phyloP scores from a whole-genome alignment of 92 coral and sea anemone genomes.

The Virgularia gustaviana region DNA sequence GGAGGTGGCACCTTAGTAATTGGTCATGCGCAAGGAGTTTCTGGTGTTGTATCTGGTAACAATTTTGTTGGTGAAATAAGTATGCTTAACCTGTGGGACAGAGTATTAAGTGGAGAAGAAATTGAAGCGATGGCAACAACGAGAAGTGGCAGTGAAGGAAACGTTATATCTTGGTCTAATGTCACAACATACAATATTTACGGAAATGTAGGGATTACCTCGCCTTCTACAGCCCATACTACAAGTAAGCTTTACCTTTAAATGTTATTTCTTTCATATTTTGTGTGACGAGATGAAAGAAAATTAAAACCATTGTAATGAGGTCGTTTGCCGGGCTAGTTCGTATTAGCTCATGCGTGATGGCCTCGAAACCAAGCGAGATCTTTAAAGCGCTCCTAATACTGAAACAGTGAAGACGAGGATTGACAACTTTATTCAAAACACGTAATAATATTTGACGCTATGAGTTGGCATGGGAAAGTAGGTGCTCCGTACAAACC shows the following conservation, averaged over 20 bases:
- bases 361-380: no score
- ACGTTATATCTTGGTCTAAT: neutral
- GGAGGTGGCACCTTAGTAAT: constrained; percentile 9
- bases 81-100: constrained; percentile 11
- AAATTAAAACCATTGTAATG: no score
- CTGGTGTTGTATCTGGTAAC: neutral
- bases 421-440: no score
- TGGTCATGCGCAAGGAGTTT: neutral
- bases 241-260: neutral
- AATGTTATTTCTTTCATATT: no score
- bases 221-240: constrained; percentile 7
- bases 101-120: constrained; percentile 5
- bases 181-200: neutral
- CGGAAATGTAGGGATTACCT: neutral
- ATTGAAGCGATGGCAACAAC: constrained; percentile 8
- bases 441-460: no score
- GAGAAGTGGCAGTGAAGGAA: neutral
- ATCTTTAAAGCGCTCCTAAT: no score
- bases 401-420: no score
- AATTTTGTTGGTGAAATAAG: constrained; percentile 15
- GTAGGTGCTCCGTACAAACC: no score
- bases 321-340: no score
- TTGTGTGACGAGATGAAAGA: neutral
- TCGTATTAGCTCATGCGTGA: no score
- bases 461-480: no score